Conservation (phyloP, 2,797 vertebrate genomes). For the Craterocephalus amniculus region DNA sequence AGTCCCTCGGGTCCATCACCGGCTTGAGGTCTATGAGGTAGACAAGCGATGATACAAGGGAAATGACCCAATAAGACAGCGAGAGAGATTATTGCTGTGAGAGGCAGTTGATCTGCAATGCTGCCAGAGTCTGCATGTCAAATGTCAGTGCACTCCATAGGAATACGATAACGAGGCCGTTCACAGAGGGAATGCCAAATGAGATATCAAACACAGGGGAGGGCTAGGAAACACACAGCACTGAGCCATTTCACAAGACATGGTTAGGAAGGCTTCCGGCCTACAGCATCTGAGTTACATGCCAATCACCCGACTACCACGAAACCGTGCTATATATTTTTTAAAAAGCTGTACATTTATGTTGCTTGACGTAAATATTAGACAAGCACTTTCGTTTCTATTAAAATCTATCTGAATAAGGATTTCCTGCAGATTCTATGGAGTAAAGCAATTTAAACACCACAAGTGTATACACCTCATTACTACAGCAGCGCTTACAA, state of each 20-base stretch:
- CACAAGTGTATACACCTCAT: not conserved
- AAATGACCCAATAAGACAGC: slow-evolving; percentile 33
- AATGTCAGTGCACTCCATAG: slow-evolving; percentile 71
- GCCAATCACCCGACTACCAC: slow-evolving; percentile 14
- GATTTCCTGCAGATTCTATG: not conserved
- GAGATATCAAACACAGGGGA: slow-evolving; percentile 64
- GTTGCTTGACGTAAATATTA: slow-evolving; percentile 1
- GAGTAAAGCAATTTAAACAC: not conserved
- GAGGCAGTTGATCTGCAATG: slow-evolving; percentile 67
- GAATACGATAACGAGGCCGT: slow-evolving; percentile 73
- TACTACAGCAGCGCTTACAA: not conserved
- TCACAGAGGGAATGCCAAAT: slow-evolving; percentile 76
- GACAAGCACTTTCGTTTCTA: not conserved
- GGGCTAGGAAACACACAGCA: slow-evolving; percentile 52
- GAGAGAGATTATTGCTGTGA: slow-evolving; percentile 45
- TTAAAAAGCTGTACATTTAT: slow-evolving; percentile 1
- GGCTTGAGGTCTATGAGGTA: slow-evolving; percentile 44
- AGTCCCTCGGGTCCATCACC: slow-evolving; percentile 49
- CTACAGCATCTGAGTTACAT: slow-evolving; percentile 19
- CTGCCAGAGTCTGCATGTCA: slow-evolving; percentile 71
- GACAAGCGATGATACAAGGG: slow-evolving; percentile 32
- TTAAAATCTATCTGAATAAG: not conserved
- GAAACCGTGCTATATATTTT: not conserved
- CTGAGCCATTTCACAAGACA: slow-evolving; percentile 64
- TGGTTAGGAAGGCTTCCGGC: slow-evolving; percentile 39